Base-by-base conservation (phyloP, 2,888 invertebrate species). In the Hipparchia semele region DNA sequence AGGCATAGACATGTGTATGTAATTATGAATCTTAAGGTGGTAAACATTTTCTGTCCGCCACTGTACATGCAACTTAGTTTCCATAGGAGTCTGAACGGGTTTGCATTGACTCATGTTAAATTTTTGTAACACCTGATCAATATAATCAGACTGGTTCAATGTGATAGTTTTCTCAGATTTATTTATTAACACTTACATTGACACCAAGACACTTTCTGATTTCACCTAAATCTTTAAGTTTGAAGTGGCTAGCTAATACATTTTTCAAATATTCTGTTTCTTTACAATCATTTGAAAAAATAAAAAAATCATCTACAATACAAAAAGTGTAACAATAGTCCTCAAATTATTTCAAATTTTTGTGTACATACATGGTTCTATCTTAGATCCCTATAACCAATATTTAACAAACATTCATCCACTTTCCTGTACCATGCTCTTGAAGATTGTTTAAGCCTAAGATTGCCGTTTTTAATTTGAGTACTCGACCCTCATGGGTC, bases 31-130 rank as follows among this genome's bases (percentile, higher is more conserved):
- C 23, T 23, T 23, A 23, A 23, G 23, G 23, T 23, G 23, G 23
- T 23, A 23, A 23, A 23, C 23, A 23, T 23, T 23, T 23, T 23
- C 23, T 23, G 23, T 23, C 23, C 23, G 23, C 23, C 23, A 23
- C 23, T 23, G 23, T 46, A 46, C 46, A 46, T 46, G 46, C 46
- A 79, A 73, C 46, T 78, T 80, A 10, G 2, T 13, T 51, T 79
- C 79, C 67, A 80, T 78, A 2, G 78, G 80, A 61, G 79, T 80
- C 61, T 74, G 39, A 65, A 71, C 58, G 61, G 70, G 9, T 12
- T 80, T 77, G 73, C 79, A 77, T 3, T 79, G 45, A 13, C 12
- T 54, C 74, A 80, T 75, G 49, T 76, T 39, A 70, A 79, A 79
- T 46, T 46, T 46, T 46, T 46, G 4, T 46, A 46, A 6, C 46